Percentiles rank a stretch among this genome's conserved stretches.
phyloP scores from a whole-genome alignment of 2,113 vertebrate species.

The Phainopepla nitens region DNA sequence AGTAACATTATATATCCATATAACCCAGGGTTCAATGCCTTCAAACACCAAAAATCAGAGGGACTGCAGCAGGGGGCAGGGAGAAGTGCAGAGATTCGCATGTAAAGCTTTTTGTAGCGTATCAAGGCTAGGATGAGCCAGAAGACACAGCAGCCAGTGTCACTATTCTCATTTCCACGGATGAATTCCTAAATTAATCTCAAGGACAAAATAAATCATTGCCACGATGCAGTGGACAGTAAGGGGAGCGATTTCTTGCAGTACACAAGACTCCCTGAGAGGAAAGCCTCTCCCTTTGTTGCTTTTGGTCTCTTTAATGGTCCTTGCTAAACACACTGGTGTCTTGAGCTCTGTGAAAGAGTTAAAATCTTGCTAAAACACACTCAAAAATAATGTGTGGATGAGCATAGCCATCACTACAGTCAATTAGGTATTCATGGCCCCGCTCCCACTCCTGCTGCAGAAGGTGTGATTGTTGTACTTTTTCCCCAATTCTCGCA shows the following conservation, averaged over 20 bases:
- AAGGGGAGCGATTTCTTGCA: background rate
- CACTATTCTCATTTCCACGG: background rate
- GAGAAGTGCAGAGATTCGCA: accelerated
- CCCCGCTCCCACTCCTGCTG: background rate
- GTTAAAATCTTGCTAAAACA: background rate
- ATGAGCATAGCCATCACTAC: background rate
- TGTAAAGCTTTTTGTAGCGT: background rate
- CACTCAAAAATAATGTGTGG: background rate
- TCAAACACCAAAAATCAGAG: background rate
- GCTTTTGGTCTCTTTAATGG: background rate
- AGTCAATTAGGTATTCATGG: background rate
- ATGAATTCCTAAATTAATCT: background rate
- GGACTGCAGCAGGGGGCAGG: background rate
- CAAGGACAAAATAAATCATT: background rate
- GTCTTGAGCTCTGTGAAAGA: background rate
- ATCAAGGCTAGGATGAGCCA: background rate
- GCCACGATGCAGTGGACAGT: background rate
- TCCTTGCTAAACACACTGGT: background rate
- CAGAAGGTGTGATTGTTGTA: background rate
- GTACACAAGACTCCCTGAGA: background rate
- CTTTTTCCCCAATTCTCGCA: background rate
- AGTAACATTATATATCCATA: background rate
- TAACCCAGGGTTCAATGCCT: background rate
- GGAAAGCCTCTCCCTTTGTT: background rate
- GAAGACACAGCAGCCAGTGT: background rate